Percentiles rank a stretch among this genome's conserved stretches.
These are phyloP conservation scores for Catalaphyllia jardinei DNA, from an alignment of 64 coral and sea anemone species.

Conservation along the genomic window DNA sequence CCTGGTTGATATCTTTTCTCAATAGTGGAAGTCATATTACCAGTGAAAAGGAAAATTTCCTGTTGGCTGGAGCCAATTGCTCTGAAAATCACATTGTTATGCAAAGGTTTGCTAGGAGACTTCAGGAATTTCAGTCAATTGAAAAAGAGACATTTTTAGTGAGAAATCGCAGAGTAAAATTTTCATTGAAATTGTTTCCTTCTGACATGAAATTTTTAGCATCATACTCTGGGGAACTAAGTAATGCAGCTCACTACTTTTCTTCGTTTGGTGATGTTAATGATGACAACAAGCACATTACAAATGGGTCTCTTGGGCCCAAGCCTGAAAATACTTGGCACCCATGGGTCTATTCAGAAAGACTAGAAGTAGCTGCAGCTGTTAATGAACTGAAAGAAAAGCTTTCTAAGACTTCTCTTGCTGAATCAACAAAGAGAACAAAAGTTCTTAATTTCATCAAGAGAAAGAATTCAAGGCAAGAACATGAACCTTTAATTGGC, in stretches of 20 bases:
- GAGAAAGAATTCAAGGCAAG: constrained; percentile 44
- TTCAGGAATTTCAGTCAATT: constrained; percentile 44
- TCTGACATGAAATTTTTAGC: constrained; percentile 76
- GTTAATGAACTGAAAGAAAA: constrained; percentile 50
- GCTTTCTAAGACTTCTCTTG: not conserved
- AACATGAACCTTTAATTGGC: constrained; percentile 64
- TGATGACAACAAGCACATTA: constrained; percentile 39
- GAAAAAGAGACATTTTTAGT: constrained; percentile 30
- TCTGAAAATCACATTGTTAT: constrained; percentile 65
- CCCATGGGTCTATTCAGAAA: constrained; percentile 57
- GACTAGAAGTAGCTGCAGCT: constrained; percentile 31
- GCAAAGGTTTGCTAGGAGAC: constrained; percentile 62
- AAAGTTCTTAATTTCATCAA: constrained; percentile 62
- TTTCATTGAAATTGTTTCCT: not conserved
- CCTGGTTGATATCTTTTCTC: constrained; percentile 61
- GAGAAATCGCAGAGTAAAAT: constrained; percentile 45
- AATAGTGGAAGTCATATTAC: constrained; percentile 47
- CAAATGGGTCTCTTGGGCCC: constrained; percentile 62
- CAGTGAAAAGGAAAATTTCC: constrained; percentile 71
- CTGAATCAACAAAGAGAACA: constrained; percentile 64
- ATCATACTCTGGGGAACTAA: constrained; percentile 56
- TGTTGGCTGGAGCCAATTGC: constrained; percentile 61
- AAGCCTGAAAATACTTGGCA: constrained; percentile 47
- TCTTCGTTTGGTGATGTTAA: constrained; percentile 86
- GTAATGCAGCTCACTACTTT: constrained; percentile 73